phyloP scores from a whole-genome alignment of 1,140 invertebrate species.

The Ooceraea biroi region DNA sequence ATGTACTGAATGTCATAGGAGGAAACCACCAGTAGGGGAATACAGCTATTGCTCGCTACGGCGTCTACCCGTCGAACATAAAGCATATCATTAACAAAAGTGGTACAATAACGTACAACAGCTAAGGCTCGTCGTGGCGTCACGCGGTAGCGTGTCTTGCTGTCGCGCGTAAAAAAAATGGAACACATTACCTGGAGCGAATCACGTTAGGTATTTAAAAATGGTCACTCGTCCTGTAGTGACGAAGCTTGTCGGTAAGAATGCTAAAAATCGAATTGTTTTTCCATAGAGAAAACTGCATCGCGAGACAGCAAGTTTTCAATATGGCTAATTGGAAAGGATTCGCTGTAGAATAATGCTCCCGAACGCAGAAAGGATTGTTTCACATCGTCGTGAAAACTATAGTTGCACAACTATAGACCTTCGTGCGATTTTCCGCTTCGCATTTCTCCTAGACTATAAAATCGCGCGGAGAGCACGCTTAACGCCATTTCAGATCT shows the following conservation, averaged over 20 bases:
- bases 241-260: conserved; percentile 22
- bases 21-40: conserved; percentile 14
- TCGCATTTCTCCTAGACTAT: not conserved
- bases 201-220: not conserved
- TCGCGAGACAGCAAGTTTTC: conserved; percentile 8
- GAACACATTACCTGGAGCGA: conserved; percentile 20
- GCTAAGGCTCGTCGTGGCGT: conserved; percentile 70
- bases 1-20: not conserved
- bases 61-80: conserved; percentile 7
- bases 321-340: conserved; percentile 9
- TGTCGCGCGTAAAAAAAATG: conserved; percentile 48
- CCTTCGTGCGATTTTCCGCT: not conserved
- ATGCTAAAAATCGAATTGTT: conserved; percentile 21
- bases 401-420: not conserved
- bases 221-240: not conserved
- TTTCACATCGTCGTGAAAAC: not conserved
- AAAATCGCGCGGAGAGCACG: conserved; percentile 9
- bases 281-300: conserved; percentile 30
- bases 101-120: conserved; percentile 63
- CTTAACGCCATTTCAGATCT: conserved; percentile 12
- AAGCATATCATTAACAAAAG: conserved; percentile 44
- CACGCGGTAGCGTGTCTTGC: conserved; percentile 46
- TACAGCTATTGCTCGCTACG: conserved; percentile 35
- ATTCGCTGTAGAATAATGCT: conserved; percentile 27
- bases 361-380: conserved; percentile 16